phyloP scores from a whole-genome alignment of 1,140 invertebrate genomes.

The Holcopasites calliopsidis region DNA sequence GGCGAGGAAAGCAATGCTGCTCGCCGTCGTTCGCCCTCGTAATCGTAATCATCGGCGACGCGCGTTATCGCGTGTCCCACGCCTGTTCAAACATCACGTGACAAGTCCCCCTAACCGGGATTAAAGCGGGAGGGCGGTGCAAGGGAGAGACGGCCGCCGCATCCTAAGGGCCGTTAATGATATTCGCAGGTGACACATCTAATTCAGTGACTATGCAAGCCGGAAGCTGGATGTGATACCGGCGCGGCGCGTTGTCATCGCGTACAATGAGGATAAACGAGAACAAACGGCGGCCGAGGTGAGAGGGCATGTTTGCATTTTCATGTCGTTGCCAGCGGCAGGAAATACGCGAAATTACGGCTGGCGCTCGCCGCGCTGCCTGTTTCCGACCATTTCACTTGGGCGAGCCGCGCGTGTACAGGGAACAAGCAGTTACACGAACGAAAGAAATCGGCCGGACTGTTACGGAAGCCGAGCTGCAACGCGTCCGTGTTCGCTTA shows the following conservation, averaged over 20 bases:
- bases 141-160: constrained; percentile 54
- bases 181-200: constrained; percentile 71
- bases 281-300: constrained; percentile 66
- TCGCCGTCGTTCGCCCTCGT: not conserved
- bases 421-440: not conserved
- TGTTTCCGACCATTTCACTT: constrained; percentile 47
- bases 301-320: constrained; percentile 70
- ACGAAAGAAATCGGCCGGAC: not conserved
- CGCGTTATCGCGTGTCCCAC: constrained; percentile 2
- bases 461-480: not conserved
- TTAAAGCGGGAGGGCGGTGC: constrained; percentile 43
- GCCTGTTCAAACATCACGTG: constrained; percentile 14
- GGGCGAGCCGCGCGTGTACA: not conserved
- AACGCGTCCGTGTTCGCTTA: not conserved
- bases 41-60: not conserved
- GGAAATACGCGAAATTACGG: constrained; percentile 63
- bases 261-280: constrained; percentile 73
- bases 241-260: constrained; percentile 65
- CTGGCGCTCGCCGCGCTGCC: constrained; percentile 1
- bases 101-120: constrained; percentile 26
- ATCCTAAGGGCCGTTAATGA: constrained; percentile 69
- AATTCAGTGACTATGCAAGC: constrained; percentile 70
- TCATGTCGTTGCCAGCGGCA: constrained; percentile 70
- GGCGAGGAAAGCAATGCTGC: not conserved
- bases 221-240: constrained; percentile 72